These are phyloP conservation scores for Cheiracanthium punctorium DNA, from an alignment of 2,888 invertebrate species.

Conservation along the genomic window DNA sequence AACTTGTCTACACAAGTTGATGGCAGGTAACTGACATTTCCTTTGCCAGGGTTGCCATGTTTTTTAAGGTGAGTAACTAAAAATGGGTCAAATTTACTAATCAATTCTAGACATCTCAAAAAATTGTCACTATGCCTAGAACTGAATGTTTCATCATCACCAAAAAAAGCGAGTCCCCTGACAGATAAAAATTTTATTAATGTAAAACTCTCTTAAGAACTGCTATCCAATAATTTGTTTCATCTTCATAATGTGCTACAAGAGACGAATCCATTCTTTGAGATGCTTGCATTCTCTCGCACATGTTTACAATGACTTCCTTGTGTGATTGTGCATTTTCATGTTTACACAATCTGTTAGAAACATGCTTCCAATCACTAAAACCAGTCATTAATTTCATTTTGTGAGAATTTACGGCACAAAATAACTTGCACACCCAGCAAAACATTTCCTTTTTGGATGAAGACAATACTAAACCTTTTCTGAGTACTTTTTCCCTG, in stretches of 20 bases:
- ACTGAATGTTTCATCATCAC: too few relatives aligned
- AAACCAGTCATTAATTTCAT: neutral
- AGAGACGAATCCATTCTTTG: too few relatives aligned
- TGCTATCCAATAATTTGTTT: too few relatives aligned
- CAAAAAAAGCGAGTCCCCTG: conserved; percentile 73
- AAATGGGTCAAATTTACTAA: conserved; percentile 74
- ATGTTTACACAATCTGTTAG: too few relatives aligned
- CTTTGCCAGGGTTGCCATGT: conserved; percentile 73
- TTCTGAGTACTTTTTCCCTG: too few relatives aligned
- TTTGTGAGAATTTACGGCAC: too few relatives aligned
- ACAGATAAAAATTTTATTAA: conserved; percentile 72
- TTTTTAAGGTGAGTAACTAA: conserved; percentile 72
- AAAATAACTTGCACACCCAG: neutral
- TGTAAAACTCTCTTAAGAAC: conserved; percentile 47
- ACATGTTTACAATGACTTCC: too few relatives aligned
- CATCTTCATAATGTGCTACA: too few relatives aligned
- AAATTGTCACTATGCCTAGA: conserved; percentile 74
- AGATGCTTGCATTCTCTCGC: neutral
- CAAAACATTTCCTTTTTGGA: neutral
- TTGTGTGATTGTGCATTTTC: too few relatives aligned
- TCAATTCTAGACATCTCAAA: conserved; percentile 72
- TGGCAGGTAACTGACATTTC: conserved; percentile 73
- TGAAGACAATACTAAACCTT: too few relatives aligned
- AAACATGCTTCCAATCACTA: too few relatives aligned
- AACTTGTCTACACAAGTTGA: conserved; percentile 74